Evolutionary conservation across 2,113 vertebrate genomes (phyloP).

Genomic region (Zeus faber): DNA sequence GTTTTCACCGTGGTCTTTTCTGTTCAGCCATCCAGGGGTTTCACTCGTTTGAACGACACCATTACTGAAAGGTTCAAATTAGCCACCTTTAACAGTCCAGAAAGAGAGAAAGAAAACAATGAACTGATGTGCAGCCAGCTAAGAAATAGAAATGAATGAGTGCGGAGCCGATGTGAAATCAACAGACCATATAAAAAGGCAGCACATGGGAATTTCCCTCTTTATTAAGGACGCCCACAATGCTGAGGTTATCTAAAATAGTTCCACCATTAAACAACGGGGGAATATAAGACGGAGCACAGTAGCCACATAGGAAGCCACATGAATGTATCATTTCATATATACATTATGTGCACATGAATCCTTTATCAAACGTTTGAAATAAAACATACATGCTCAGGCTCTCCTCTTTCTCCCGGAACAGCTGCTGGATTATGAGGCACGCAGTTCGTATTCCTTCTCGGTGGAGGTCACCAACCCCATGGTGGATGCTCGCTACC

Average conservation of each 20-base stretch:
- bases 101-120: neutral
- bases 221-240: slow-evolving; percentile 17
- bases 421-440: slow-evolving; percentile 86
- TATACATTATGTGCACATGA: slow-evolving; percentile 12
- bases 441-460: slow-evolving; percentile 79
- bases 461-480: slow-evolving; percentile 86
- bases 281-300: no score
- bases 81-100: slow-evolving; percentile 3
- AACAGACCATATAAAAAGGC: slow-evolving; percentile 9
- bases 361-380: slow-evolving; percentile 24
- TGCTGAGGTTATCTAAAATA: slow-evolving; percentile 13
- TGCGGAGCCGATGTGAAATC: slow-evolving; percentile 27
- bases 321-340: slow-evolving; percentile 2
- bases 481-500: slow-evolving; percentile 78
- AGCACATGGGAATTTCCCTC: slow-evolving; percentile 18
- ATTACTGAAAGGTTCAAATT: slow-evolving; percentile 24
- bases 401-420: slow-evolving; percentile 11
- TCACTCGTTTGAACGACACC: slow-evolving; percentile 16
- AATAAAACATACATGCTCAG: neutral
- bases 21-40: slow-evolving; percentile 21
- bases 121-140: neutral
- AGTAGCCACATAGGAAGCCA: no score
- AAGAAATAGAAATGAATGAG: slow-evolving; percentile 17
- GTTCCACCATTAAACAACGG: no score
- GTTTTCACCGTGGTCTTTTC: no score